phyloP scores from a whole-genome alignment of 2,113 vertebrate species.

The Toxotes chatareus region DNA sequence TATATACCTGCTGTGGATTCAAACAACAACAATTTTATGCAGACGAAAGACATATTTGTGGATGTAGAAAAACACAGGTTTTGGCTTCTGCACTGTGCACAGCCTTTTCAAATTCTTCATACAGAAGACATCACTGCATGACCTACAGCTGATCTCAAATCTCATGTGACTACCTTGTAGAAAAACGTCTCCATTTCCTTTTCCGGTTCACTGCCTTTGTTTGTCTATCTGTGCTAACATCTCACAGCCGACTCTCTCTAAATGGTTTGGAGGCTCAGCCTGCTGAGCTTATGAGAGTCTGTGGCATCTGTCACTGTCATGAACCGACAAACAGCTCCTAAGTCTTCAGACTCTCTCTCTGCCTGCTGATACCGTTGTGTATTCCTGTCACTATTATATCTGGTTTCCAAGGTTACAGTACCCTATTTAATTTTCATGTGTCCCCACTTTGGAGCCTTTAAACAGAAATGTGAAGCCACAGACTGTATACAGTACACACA shows the following conservation, averaged over 20 bases:
- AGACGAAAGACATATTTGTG: neutral
- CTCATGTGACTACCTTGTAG: constrained; percentile 21
- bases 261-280: constrained; percentile 33
- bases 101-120: neutral
- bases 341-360: constrained; percentile 17
- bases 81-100: neutral
- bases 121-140: neutral
- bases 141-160: constrained; percentile 34
- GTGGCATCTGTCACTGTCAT: neutral
- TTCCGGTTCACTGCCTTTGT: constrained; percentile 36
- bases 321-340: constrained; percentile 17
- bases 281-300: constrained; percentile 17
- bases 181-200: constrained; percentile 45
- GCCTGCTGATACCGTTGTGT: constrained; percentile 26
- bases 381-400: constrained; percentile 11
- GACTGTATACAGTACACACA: constrained; percentile 1
- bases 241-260: constrained; percentile 16
- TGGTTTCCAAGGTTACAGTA: constrained; percentile 18
- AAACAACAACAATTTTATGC: neutral
- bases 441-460: neutral
- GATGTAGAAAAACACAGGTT: neutral
- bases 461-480: neutral
- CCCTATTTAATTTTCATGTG: neutral
- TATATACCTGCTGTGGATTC: neutral
- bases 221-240: constrained; percentile 45